Conservation (phyloP, 2,113 vertebrate species). For the Donacobius atricapilla region DNA sequence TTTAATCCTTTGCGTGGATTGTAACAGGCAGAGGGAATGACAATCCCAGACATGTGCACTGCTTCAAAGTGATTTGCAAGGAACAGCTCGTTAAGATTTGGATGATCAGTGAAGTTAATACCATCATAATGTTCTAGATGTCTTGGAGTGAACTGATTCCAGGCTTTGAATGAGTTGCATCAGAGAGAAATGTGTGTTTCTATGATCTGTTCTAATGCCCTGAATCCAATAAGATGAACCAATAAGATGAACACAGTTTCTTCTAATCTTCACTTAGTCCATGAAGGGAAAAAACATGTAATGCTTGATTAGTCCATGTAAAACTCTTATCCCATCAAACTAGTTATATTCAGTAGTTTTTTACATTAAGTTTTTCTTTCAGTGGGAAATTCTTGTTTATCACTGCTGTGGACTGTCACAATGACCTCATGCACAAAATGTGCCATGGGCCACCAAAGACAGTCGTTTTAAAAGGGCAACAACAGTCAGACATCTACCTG, state of each 20-base stretch:
- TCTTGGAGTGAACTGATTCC: background rate
- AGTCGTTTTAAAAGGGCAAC: background rate
- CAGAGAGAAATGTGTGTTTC: background rate
- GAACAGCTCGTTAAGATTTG: background rate
- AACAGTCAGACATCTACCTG: background rate
- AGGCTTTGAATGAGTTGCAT: background rate
- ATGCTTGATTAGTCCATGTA: background rate
- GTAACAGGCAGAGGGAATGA: background rate
- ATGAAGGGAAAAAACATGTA: background rate
- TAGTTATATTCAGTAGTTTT: background rate
- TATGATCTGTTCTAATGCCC: background rate
- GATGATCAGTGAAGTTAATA: background rate
- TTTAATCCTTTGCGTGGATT: background rate
- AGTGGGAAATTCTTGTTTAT: background rate
- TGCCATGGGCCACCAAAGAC: background rate
- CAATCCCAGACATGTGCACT: background rate
- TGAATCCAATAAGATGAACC: background rate
- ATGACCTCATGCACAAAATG: background rate
- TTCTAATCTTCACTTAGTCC: background rate
- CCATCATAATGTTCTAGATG: background rate
- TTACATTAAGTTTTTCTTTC: background rate
- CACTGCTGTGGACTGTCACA: background rate
- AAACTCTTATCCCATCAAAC: background rate
- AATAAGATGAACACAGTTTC: background rate
- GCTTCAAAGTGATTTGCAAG: background rate